These are phyloP conservation scores for Noctua comes DNA, from an alignment of 2,888 invertebrate species.

Conservation along the genomic window DNA sequence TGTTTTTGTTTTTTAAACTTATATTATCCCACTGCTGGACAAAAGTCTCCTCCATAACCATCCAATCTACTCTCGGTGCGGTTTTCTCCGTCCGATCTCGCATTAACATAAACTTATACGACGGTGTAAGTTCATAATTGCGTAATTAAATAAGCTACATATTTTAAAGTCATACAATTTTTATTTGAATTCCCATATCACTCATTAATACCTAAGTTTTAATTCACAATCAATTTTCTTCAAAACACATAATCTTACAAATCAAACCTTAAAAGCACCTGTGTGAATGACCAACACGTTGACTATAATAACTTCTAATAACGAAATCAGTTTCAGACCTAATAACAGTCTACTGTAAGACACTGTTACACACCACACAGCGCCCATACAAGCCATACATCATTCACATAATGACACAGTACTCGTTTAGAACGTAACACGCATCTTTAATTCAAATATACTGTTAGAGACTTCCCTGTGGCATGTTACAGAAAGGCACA, in stretches of 20 bases:
- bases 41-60: background rate
- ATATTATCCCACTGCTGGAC: background rate
- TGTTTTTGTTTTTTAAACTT: no score
- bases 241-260: no score
- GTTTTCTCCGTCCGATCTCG: background rate
- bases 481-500: background rate
- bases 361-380: constrained; percentile 21
- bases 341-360: constrained; percentile 28
- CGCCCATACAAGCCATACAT: constrained; percentile 36
- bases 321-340: constrained; percentile 41
- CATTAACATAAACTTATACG: background rate
- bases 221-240: background rate
- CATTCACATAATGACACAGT: constrained; percentile 53
- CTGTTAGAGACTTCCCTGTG: constrained; percentile 38
- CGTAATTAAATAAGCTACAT: background rate
- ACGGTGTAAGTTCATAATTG: background rate
- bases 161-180: background rate
- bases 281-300: background rate
- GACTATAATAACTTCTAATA: constrained; percentile 14
- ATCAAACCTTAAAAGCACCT: background rate
- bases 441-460: constrained; percentile 62
- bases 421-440: constrained; percentile 46
- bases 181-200: background rate
- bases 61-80: background rate
- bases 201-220: background rate